A percentile compares a stretch with the other conserved stretches of the same genome.
Evolutionary conservation across 2,113 vertebrate genomes (phyloP).

Genomic region (Crotalus tigris): DNA sequence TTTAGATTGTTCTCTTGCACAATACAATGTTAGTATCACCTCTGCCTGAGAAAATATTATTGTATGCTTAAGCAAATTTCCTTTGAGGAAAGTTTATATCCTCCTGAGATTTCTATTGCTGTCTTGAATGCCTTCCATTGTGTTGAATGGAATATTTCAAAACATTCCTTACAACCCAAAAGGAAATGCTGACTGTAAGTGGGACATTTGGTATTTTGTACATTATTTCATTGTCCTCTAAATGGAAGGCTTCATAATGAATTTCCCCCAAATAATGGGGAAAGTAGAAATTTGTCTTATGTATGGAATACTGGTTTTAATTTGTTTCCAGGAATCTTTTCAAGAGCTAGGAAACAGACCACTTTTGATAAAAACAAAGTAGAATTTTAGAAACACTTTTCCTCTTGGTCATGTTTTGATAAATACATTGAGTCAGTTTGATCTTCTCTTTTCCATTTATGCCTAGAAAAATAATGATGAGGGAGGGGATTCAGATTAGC

Average conservation of each 20-base stretch:
- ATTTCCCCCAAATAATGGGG: neutral
- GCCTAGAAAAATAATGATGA: no score
- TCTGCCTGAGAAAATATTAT: neutral
- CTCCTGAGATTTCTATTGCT: neutral
- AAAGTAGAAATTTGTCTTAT: neutral
- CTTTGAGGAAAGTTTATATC: neutral
- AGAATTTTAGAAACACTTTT: neutral
- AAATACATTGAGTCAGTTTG: neutral
- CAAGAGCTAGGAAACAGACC: neutral
- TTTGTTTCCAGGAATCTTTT: neutral
- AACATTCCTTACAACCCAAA: neutral
- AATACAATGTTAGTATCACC: neutral
- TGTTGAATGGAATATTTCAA: neutral
- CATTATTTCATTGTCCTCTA: neutral
- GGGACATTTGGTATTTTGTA: neutral
- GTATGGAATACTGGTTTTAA: neutral
- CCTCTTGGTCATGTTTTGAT: neutral
- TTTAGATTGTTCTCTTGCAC: neutral
- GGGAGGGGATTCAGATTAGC: neutral
- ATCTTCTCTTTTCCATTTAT: neutral
- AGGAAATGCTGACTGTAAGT: no score
- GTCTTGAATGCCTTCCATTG: neutral
- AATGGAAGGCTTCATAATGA: neutral
- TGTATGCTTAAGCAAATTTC: neutral
- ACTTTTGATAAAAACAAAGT: neutral